Evolutionary conservation across 2,797 vertebrate species (phyloP).

Genomic region (Benthosema pterotum): DNA sequence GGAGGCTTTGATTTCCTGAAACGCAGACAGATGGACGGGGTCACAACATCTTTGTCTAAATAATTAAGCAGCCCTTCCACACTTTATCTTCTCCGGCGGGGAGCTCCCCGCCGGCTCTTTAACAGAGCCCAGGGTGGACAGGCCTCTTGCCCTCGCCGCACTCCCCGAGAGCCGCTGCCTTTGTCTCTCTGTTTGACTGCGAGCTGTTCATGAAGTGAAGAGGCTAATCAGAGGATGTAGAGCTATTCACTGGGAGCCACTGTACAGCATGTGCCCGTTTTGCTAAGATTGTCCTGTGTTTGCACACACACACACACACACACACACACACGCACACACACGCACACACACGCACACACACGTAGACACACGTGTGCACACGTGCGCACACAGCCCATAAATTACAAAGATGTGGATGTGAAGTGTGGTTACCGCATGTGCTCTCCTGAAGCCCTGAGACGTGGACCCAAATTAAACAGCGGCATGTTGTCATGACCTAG

Average conservation of each 20-base stretch:
- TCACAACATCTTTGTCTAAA: conserved; percentile 81
- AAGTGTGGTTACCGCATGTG: conserved; percentile 61
- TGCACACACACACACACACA: conserved; percentile 19
- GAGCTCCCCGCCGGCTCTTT: conserved; percentile 60
- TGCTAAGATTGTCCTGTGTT: conserved; percentile 68
- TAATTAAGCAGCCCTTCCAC: conserved; percentile 80
- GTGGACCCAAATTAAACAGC: conserved; percentile 52
- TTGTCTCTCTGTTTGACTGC: conserved; percentile 73
- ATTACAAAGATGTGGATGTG: conserved; percentile 64
- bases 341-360: conserved; percentile 46
- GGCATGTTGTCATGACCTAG: conserved; percentile 26
- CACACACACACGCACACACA: background rate
- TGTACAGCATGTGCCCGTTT: conserved; percentile 70
- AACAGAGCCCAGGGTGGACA: conserved; percentile 55
- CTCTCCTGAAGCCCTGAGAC: conserved; percentile 72
- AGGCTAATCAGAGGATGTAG: conserved; percentile 71
- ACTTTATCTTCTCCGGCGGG: conserved; percentile 68
- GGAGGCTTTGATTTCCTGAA: conserved; percentile 78
- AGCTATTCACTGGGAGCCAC: conserved; percentile 71
- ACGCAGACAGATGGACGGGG: conserved; percentile 78
- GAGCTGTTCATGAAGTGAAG: conserved; percentile 75
- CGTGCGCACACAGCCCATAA: background rate
- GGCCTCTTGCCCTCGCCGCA: conserved; percentile 52
- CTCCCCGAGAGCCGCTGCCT: conserved; percentile 54
- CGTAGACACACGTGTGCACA: background rate